A percentile compares a stretch with the other conserved stretches of the same genome.
These are phyloP conservation scores for Drosophila infuscata DNA, from an alignment of 2,888 invertebrate genomes.

Conservation along the genomic window DNA sequence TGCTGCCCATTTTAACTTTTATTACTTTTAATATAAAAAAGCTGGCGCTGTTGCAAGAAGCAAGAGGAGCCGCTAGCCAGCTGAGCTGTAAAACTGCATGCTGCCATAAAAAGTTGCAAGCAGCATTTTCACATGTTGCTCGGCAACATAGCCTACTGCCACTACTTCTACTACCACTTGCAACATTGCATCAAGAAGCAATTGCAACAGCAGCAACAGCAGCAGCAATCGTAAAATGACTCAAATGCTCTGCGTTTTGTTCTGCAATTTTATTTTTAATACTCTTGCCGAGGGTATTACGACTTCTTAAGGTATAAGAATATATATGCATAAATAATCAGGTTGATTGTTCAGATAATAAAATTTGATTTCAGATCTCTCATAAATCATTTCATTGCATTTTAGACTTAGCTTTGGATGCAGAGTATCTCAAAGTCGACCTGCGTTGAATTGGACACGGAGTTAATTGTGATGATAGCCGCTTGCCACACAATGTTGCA, in stretches of 20 bases:
- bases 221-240: slow-evolving; percentile 66
- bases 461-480: background rate
- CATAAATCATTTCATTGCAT: background rate
- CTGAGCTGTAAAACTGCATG: slow-evolving; percentile 77
- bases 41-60: slow-evolving; percentile 53
- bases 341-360: background rate
- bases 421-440: slow-evolving; percentile 6
- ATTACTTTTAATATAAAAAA: slow-evolving; percentile 80
- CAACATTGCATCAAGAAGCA: slow-evolving; percentile 48
- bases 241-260: slow-evolving; percentile 52
- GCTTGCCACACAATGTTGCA: slow-evolving; percentile 76
- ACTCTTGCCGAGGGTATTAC: background rate
- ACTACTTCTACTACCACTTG: background rate
- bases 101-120: slow-evolving; percentile 76
- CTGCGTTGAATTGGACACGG: background rate
- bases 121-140: slow-evolving; percentile 62
- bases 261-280: slow-evolving; percentile 6
- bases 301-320: background rate
- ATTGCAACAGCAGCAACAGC: slow-evolving; percentile 31
- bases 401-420: background rate
- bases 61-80: slow-evolving; percentile 53
- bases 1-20: slow-evolving; percentile 78
- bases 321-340: background rate
- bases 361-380: background rate
- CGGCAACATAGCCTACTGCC: slow-evolving; percentile 38